phyloP scores from a whole-genome alignment of 2,888 invertebrate species.

The Flabesymbios commensalis region DNA sequence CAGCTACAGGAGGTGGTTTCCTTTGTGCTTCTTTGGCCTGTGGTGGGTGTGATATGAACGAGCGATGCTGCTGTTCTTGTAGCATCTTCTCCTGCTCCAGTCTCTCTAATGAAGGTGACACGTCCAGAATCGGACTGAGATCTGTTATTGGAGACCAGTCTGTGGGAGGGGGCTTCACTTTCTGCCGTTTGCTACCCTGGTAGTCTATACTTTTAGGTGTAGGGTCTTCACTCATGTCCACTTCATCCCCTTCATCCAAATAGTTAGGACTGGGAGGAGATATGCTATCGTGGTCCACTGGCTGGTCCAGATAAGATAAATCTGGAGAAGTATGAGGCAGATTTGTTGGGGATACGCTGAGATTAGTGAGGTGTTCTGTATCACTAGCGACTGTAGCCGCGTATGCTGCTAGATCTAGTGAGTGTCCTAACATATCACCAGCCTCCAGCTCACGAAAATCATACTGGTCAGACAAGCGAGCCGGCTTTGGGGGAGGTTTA shows the following conservation, averaged over 20 bases:
- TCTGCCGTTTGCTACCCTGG: constrained; percentile 55
- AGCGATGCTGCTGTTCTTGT: constrained; percentile 48
- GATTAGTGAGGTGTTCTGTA: constrained; percentile 57
- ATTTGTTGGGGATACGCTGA: constrained; percentile 56
- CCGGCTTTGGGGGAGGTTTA: constrained; percentile 28
- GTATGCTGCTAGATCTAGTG: constrained; percentile 55
- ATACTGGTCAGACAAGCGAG: constrained; percentile 18
- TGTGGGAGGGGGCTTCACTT: constrained; percentile 50
- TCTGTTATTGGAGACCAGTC: constrained; percentile 64
- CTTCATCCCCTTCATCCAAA: constrained; percentile 41
- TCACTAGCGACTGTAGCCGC: constrained; percentile 59
- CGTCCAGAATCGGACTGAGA: constrained; percentile 63
- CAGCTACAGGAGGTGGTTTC: background rate
- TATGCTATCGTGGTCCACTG: constrained; percentile 15
- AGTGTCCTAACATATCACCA: background rate
- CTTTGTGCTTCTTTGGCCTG: too few species aligned
- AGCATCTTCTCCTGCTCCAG: constrained; percentile 60
- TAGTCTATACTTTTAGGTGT: constrained; percentile 55
- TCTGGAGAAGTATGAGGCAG: constrained; percentile 8
- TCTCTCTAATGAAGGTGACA: constrained; percentile 62
- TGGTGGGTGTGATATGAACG: too few species aligned
- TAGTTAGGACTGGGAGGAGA: constrained; percentile 31
- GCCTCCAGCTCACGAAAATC: constrained; percentile 12
- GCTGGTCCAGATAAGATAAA: constrained; percentile 31
- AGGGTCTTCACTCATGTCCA: constrained; percentile 51